These are phyloP conservation scores for Pterocles burchelli DNA, from an alignment of 2,113 vertebrate genomes.

Conservation along the genomic window DNA sequence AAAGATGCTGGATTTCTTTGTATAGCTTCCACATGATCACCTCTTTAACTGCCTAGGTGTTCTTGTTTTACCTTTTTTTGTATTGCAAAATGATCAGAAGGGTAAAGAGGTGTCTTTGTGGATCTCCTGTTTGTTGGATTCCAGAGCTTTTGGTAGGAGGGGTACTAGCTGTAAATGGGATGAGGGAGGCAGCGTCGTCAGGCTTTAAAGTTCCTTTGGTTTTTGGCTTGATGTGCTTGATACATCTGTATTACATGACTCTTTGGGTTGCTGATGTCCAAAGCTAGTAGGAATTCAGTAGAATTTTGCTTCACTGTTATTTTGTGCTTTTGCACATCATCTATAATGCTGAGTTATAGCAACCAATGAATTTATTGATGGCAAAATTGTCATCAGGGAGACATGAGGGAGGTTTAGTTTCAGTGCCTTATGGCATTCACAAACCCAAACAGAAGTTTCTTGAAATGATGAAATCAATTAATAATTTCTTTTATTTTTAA, in stretches of 20 bases:
- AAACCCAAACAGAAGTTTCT: background rate
- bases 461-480: background rate
- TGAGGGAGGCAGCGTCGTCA: accelerated
- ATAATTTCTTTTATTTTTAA: background rate
- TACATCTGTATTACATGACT: background rate
- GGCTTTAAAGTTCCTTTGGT: background rate
- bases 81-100: background rate
- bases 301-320: background rate
- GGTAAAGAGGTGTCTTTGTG: background rate
- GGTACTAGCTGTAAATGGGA: background rate
- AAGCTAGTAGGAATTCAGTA: background rate
- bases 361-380: background rate
- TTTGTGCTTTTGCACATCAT: background rate
- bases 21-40: background rate
- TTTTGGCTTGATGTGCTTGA: background rate
- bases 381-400: background rate
- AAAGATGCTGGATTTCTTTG: background rate
- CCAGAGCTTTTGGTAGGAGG: background rate
- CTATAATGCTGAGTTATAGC: slow-evolving; percentile 4
- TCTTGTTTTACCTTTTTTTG: background rate
- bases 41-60: accelerated
- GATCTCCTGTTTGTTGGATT: background rate
- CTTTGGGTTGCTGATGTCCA: background rate
- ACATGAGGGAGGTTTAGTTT: background rate
- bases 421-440: background rate